Evolutionary conservation across 2,888 invertebrate genomes (phyloP), one percentile per base, ranked within the genome.

Genomic region (Drosophila anomelani): DNA sequence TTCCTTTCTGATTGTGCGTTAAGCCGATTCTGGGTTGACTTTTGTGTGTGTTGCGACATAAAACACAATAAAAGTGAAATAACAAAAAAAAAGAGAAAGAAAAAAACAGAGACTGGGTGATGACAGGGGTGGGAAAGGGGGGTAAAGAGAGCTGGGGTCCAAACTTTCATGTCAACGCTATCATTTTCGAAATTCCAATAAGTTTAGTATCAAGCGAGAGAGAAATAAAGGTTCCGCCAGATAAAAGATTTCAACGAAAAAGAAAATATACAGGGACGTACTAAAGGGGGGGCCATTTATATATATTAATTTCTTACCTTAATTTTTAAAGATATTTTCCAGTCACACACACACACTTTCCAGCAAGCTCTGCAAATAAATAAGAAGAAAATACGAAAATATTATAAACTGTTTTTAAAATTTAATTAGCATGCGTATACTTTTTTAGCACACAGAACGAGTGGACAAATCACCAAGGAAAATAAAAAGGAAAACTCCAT

Each of bases 121-220:
- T 29, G 47, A 47, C 47, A 47, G 12, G 4, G 12, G 15, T 4
- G 39, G 26, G 26, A 17, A 4, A 10, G 2, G 41, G 36, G 36
- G 13, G 1, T 13, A 36, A 5, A 1, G 36, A 10, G 12, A 12
- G n/a, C n/a, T 23, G 34, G 38, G 53, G 32, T 49, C 49, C 51
- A 70, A 75, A 64, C 64, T 78, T 77, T 76, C 78, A 83, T 83
- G 85, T 85, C 81, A 80, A 77, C 85, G 67, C 68, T 67, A 81
- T 77, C 84, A 83, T 78, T 85, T 82, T 80, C 53, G 47, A 78
- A 82, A 81, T 82, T 85, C 86, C 81, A 83, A 83, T 83, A 83
- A 82, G 70, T 61, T 81, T 76, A 39, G 54, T 63, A 53, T 53
- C 66, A 32, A n/a, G 17, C 32, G 13, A 20, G 4, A 58, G 54